Evolutionary conservation across 92 coral and sea anemone species (phyloP), one percentile per base, ranked within the genome.

Genomic region (Nematostella vectensis): DNA sequence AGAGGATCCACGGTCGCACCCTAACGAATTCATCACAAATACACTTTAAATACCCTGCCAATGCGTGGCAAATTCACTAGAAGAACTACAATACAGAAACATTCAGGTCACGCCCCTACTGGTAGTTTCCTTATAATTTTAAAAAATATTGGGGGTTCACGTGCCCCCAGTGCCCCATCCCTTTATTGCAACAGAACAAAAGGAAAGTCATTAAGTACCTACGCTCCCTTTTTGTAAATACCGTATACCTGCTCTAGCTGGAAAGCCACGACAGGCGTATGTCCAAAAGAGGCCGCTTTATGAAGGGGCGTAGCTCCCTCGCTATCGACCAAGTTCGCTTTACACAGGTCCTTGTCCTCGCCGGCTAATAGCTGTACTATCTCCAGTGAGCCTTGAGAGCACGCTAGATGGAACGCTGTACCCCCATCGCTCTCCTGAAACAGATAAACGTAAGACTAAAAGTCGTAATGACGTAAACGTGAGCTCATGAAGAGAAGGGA

Each of bases 181-280:
- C n/a, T n/a, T n/a, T n/a, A n/a, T n/a, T n/a, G n/a, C n/a, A n/a
- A n/a, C n/a, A n/a, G n/a, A n/a, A n/a, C n/a, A n/a, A n/a, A n/a
- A n/a, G n/a, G n/a, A n/a, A n/a, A n/a, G n/a, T n/a, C n/a, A n/a
- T n/a, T n/a, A n/a, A n/a, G n/a, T n/a, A n/a, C n/a, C n/a, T n/a
- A n/a, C n/a, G n/a, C n/a, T n/a, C n/a, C n/a, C n/a, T n/a, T n/a
- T n/a, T n/a, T n/a, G n/a, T n/a, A n/a, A n/a, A n/a, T n/a, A n/a
- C n/a, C n/a, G n/a, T n/a, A n/a, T 48, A 85, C 95, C 95, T 85
- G 95, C 33, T 85, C 95, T 8, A 85, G 31, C 6, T 79, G 78
- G 51, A 55, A 81, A 57, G 45, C 60, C 18, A 67, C 88, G 1
- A 80, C 63, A 25, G 81, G 51, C 22, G 55, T 66, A 50, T 85